Evolutionary conservation across 2,888 invertebrate genomes (phyloP).

Genomic region (Drosophila dives): DNA sequence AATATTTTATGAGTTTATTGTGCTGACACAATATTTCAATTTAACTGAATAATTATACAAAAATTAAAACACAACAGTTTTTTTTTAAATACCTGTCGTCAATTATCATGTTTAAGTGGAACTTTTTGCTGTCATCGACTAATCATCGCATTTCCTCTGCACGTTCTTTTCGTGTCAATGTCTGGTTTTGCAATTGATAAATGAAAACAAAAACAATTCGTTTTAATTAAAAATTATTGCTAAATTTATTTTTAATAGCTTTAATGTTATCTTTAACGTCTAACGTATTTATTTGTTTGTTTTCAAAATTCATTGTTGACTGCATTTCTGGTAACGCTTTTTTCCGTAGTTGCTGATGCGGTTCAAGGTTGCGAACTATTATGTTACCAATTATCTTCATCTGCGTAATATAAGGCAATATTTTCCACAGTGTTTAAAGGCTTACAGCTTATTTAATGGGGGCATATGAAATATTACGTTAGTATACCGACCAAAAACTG

Average conservation of each 20-base stretch:
- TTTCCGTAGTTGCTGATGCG: constrained; percentile 13
- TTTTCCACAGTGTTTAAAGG: constrained; percentile 10
- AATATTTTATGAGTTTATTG: constrained; percentile 65
- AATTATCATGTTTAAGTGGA: constrained; percentile 11
- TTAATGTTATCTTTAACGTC: constrained; percentile 35
- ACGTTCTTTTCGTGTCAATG: constrained; percentile 42
- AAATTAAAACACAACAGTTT: constrained; percentile 2
- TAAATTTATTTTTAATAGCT: constrained; percentile 44
- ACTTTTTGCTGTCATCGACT: constrained; percentile 8
- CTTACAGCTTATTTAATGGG: background rate
- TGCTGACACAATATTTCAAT: constrained; percentile 37
- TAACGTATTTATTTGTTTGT: constrained; percentile 20
- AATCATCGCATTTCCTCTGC: constrained; percentile 33
- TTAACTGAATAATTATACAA: constrained; percentile 26
- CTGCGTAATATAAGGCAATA: constrained; percentile 2
- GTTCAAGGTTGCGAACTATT: constrained; percentile 51
- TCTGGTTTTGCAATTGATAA: constrained; percentile 34
- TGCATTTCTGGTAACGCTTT: constrained; percentile 13
- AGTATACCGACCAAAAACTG: too few relatives aligned
- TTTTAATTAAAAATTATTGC: constrained; percentile 46
- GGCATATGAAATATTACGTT: background rate
- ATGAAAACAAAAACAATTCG: constrained; percentile 45
- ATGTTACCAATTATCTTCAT: constrained; percentile 28
- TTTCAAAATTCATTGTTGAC: constrained; percentile 19
- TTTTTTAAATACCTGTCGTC: constrained; percentile 3